Percentiles rank a stretch among this genome's conserved stretches.
Conservation (phyloP, 2,113 vertebrate species). For the Desmodus rotundus region DNA sequence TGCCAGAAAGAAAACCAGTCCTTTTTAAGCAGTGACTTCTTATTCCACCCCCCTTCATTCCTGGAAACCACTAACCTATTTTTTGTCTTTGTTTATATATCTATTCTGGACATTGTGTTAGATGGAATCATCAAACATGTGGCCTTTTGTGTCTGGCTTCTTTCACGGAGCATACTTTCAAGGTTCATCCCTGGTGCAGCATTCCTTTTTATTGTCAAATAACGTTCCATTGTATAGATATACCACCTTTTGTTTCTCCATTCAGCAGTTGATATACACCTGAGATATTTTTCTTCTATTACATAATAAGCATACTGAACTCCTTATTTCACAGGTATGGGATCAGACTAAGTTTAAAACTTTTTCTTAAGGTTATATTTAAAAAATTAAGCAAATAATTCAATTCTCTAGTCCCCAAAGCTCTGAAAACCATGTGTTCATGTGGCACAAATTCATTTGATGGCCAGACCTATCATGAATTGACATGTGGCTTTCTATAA, state of each 20-base stretch:
- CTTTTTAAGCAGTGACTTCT: neutral
- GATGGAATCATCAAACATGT: neutral
- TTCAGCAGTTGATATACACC: neutral
- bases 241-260: neutral
- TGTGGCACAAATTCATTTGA: neutral
- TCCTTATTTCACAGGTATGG: neutral
- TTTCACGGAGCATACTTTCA: neutral
- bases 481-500: neutral
- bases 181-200: neutral
- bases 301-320: neutral
- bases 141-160: neutral
- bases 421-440: neutral
- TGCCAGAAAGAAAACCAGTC: neutral
- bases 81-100: neutral
- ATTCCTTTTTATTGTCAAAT: neutral
- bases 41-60: neutral
- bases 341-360: neutral
- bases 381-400: neutral
- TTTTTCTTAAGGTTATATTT: neutral
- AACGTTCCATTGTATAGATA: neutral
- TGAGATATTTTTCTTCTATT: neutral
- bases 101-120: neutral
- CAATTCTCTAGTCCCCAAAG: neutral
- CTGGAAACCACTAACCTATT: neutral
- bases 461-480: neutral